phyloP scores from a whole-genome alignment of 2,797 vertebrate species.

The Chaetodon trifasciatus region DNA sequence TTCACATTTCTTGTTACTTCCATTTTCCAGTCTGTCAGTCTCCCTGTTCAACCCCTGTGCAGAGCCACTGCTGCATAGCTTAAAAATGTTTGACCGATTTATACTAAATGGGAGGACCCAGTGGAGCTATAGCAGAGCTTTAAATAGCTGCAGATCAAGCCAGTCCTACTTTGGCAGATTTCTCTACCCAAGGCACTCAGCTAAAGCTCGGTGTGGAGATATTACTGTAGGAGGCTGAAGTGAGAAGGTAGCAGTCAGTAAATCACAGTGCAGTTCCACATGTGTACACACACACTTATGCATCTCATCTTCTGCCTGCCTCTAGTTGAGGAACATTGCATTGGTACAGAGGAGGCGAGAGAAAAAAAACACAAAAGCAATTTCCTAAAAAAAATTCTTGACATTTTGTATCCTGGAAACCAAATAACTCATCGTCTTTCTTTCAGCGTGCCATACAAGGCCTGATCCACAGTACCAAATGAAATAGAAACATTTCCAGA shows the following conservation, averaged over 20 bases:
- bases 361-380: not conserved
- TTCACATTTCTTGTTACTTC: conserved; percentile 19
- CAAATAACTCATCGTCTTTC: conserved; percentile 20
- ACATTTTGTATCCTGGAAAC: conserved; percentile 16
- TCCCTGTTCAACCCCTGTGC: conserved; percentile 18
- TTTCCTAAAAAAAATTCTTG: conserved; percentile 5
- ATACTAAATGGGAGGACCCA: conserved; percentile 61
- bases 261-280: conserved; percentile 42
- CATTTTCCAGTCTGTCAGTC: conserved; percentile 33
- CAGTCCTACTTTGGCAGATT: conserved; percentile 77
- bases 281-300: conserved; percentile 17
- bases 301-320: conserved; percentile 14
- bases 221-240: conserved; percentile 31
- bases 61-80: conserved; percentile 50
- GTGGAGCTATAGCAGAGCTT: conserved; percentile 66
- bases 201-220: conserved; percentile 59
- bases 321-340: not conserved
- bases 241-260: conserved; percentile 33
- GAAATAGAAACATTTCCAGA: conserved; percentile 68
- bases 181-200: conserved; percentile 36
- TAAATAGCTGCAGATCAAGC: conserved; percentile 76
- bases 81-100: conserved; percentile 75
- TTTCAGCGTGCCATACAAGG: conserved; percentile 43
- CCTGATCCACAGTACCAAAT: conserved; percentile 35
- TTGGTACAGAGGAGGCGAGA: not conserved